phyloP scores from a whole-genome alignment of 1,140 invertebrate species.

The Drosophila sproati region DNA sequence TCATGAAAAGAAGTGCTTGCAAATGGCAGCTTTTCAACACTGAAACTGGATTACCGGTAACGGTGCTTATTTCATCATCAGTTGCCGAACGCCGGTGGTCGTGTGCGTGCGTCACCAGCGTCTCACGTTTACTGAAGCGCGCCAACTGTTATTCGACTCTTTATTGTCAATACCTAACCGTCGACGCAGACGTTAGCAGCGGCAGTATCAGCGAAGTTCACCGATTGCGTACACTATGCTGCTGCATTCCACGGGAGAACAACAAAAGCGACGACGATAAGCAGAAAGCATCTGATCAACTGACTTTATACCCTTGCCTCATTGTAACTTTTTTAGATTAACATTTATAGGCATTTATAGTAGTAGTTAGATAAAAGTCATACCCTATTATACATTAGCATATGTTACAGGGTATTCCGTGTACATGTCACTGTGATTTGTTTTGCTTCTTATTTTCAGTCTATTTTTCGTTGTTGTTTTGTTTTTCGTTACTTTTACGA shows the following conservation, averaged over 20 bases:
- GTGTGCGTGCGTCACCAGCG: slow-evolving; percentile 39
- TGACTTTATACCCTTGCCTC: neutral
- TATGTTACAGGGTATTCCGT: slow-evolving; percentile 6
- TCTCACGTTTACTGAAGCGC: slow-evolving; percentile 47
- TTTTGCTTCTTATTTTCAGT: slow-evolving; percentile 8
- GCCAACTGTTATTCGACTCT: neutral
- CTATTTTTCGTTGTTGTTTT: neutral
- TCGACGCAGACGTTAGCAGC: slow-evolving; percentile 10
- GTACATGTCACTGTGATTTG: slow-evolving; percentile 10
- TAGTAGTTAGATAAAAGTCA: neutral
- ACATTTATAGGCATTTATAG: neutral
- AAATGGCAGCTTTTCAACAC: neutral
- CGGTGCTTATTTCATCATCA: slow-evolving; percentile 20
- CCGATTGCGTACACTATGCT: slow-evolving; percentile 1
- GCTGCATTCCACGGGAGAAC: neutral
- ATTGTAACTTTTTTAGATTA: neutral
- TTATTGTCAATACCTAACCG: neutral
- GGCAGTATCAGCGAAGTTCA: neutral
- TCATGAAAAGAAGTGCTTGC: neutral
- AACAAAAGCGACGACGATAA: neutral
- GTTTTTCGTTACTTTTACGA: neutral
- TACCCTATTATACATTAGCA: neutral
- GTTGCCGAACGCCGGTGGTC: slow-evolving; percentile 12
- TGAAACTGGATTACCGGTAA: slow-evolving; percentile 1
- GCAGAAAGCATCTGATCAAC: neutral